Conservation (phyloP, 2,113 vertebrate genomes). For the Sterna hirundo region DNA sequence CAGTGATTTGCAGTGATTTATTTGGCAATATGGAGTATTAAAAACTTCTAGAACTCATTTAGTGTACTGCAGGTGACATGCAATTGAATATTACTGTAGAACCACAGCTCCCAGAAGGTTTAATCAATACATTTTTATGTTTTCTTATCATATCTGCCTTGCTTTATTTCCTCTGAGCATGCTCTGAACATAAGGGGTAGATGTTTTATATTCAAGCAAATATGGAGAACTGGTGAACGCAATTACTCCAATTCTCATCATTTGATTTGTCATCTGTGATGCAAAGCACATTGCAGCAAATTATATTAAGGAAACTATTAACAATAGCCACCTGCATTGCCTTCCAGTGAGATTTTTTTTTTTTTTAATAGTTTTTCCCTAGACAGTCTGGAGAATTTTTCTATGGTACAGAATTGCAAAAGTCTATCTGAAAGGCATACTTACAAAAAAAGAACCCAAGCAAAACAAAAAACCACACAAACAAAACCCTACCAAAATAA, state of each 20-base stretch:
- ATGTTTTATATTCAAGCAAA: neutral
- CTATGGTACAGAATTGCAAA: neutral
- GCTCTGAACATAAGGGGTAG: neutral
- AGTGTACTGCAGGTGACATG: neutral
- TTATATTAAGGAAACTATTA: neutral
- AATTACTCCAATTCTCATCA: neutral
- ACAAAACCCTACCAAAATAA: neutral
- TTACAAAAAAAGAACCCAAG: neutral
- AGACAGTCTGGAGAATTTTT: neutral
- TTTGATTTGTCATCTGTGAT: neutral
- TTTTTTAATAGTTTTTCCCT: neutral
- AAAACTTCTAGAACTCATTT: conserved; percentile 12
- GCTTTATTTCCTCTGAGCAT: neutral
- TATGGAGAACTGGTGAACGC: neutral
- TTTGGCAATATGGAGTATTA: neutral
- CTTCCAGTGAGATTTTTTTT: neutral
- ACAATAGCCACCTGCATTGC: neutral
- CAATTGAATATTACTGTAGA: neutral
- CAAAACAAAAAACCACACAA: neutral
- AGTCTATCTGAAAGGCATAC: neutral
- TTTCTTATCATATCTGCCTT: neutral
- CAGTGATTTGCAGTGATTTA: neutral
- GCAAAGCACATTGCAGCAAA: neutral
- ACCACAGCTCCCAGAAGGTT: neutral
- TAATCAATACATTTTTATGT: conserved; percentile 23